Evolutionary conservation across 2,888 invertebrate species (phyloP).

Genomic region (Tanypteryx hageni): DNA sequence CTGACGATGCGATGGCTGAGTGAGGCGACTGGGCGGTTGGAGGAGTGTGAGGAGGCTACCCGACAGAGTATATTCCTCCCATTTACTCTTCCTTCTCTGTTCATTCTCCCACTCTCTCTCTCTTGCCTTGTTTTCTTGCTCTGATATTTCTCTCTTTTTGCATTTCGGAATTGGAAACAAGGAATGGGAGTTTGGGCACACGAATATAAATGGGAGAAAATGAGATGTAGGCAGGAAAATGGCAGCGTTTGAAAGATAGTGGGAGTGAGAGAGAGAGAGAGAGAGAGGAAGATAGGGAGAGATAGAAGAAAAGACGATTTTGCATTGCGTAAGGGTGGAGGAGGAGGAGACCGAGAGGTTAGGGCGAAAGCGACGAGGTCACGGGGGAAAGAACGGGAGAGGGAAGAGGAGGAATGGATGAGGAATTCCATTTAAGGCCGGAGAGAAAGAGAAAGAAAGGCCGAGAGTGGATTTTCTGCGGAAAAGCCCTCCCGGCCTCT

Average conservation of each 20-base stretch:
- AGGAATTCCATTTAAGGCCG: constrained; percentile 53
- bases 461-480: constrained; percentile 59
- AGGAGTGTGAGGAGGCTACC: too few relatives aligned
- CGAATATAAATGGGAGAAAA: constrained; percentile 60
- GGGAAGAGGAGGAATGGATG: not conserved
- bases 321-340: not conserved
- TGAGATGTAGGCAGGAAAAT: constrained; percentile 55
- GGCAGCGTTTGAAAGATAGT: not conserved
- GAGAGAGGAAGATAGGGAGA: not conserved
- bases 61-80: not conserved
- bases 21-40: too few relatives aligned
- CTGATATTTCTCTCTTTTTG: constrained; percentile 25
- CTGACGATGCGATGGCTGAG: too few relatives aligned
- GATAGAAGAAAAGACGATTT: not conserved
- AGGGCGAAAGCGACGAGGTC: not conserved
- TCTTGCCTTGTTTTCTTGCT: not conserved
- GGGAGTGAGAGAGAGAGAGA: not conserved
- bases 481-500: constrained; percentile 26
- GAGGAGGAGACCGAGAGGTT: not conserved
- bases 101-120: not conserved
- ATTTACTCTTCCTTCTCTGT: not conserved
- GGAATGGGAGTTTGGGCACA: constrained; percentile 48
- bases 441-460: constrained; percentile 25
- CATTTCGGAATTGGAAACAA: constrained; percentile 45
- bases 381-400: not conserved